A percentile compares a stretch with the other conserved stretches of the same genome.
Evolutionary conservation across 2,888 invertebrate species (phyloP).

Genomic region (Nineta flava): DNA sequence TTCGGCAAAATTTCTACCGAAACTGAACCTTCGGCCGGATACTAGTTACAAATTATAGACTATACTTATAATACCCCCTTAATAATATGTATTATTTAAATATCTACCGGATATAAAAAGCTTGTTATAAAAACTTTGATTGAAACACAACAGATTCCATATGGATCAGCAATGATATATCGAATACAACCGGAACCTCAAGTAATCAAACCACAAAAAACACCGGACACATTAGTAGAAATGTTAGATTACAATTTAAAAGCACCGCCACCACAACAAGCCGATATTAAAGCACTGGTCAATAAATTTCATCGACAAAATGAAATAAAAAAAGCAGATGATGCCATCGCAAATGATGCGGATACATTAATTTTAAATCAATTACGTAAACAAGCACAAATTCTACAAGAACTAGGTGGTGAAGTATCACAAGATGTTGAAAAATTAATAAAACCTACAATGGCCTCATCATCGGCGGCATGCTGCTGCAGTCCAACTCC

Average conservation of each 20-base stretch:
- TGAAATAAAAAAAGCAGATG: neutral
- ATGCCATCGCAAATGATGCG: neutral
- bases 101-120: too few species aligned
- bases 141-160: constrained; percentile 5
- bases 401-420: constrained; percentile 27
- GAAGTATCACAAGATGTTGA: constrained; percentile 24
- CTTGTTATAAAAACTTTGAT: too few species aligned
- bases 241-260: constrained; percentile 7
- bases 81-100: too few species aligned
- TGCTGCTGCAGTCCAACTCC: too few species aligned
- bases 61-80: too few species aligned
- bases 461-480: neutral
- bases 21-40: too few species aligned
- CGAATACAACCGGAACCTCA: constrained; percentile 6
- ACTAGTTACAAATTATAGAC: too few species aligned
- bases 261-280: constrained; percentile 2
- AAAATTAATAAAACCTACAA: constrained; percentile 15
- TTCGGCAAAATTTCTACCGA: too few species aligned
- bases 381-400: constrained; percentile 27
- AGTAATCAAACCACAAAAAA: constrained; percentile 2
- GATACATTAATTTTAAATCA: constrained; percentile 26
- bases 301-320: constrained; percentile 1
- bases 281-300: neutral
- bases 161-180: constrained; percentile 5
- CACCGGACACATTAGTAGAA: neutral